These are phyloP conservation scores for Petrolisthes cinctipes DNA, from an alignment of 2,888 invertebrate genomes.

Conservation along the genomic window DNA sequence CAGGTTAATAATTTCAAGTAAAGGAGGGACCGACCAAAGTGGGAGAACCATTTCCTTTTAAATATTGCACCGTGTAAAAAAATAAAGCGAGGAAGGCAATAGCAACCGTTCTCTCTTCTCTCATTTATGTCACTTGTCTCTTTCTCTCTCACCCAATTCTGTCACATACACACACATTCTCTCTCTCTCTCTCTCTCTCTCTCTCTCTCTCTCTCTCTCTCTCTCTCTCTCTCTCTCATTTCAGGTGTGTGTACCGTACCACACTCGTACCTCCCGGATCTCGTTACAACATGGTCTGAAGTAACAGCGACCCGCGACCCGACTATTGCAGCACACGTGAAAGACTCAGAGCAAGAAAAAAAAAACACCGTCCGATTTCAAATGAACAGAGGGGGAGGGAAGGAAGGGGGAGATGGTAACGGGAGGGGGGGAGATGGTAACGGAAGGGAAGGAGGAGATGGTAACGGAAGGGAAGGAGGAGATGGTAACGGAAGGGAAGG, in stretches of 20 bases:
- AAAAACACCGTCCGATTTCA: neutral
- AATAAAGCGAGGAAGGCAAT: no score
- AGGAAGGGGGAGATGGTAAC: neutral
- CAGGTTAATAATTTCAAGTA: neutral
- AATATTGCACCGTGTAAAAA: no score
- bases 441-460: neutral
- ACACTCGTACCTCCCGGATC: slow-evolving; percentile 1
- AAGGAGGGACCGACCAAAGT: no score
- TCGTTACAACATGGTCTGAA: neutral
- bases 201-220: neutral
- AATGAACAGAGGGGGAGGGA: neutral
- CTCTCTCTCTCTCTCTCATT: neutral
- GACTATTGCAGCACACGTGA: neutral
- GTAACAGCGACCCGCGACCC: neutral
- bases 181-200: neutral
- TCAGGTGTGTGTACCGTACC: neutral
- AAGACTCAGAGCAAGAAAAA: neutral
- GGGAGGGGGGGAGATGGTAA: neutral
- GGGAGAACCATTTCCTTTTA: no score
- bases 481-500: neutral
- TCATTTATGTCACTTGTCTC: no score
- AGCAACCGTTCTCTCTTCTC: no score
- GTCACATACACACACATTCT: neutral
- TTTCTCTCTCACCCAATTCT: no score
- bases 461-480: neutral